Evolutionary conservation across 2,113 vertebrate species (phyloP), one percentile per base, ranked within the genome.

Genomic region (Scolopax mira): DNA sequence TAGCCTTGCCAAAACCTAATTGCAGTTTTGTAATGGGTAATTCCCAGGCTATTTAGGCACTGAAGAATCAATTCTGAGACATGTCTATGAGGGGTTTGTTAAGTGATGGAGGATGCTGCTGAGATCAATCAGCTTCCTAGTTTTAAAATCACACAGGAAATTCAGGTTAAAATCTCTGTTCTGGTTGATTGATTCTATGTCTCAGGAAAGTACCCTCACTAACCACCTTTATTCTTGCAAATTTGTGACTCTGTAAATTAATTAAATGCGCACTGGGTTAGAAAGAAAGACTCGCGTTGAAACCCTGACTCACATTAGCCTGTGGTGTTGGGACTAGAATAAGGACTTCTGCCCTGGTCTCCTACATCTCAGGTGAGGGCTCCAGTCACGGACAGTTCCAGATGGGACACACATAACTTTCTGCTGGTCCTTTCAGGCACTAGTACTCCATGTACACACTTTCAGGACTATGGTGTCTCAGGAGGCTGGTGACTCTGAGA

Each of bases 1-100:
- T 92, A 86, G 92, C 92, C 73, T 90, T 92, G 94, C 95, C 92
- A 94, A 96, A 96, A 95, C 25, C 80, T 95, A 94, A 96, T 96
- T 94, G 93, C 79, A 90, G 69, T 90, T 93, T 92, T 94, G 90
- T 87, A 95, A 95, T 84, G 78, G 70, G 80, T 89, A 94, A 95
- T 94, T 97, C 96, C 86, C 93, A 87, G 80, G 80, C 73, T 91
- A 81, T 94, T 94, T 95, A 91, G 65, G 54, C 65, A 87, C 73
- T 81, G 84, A 94, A 87, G 86, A 89, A 95, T 94, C 89, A 92
- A 94, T 97, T 89, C 91, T 85, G 70, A 93, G 80, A 79, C 89
- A 74, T 75, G 89, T 81, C 94, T 93, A 14, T 60, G 44, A 92
- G 86, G 83, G 41, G 35, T 89, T 92, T 92, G 84, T 90, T 87